Evolutionary conservation across 2,888 invertebrate genomes (phyloP), one percentile per base, ranked within the genome.

Genomic region (Protula sp.): DNA sequence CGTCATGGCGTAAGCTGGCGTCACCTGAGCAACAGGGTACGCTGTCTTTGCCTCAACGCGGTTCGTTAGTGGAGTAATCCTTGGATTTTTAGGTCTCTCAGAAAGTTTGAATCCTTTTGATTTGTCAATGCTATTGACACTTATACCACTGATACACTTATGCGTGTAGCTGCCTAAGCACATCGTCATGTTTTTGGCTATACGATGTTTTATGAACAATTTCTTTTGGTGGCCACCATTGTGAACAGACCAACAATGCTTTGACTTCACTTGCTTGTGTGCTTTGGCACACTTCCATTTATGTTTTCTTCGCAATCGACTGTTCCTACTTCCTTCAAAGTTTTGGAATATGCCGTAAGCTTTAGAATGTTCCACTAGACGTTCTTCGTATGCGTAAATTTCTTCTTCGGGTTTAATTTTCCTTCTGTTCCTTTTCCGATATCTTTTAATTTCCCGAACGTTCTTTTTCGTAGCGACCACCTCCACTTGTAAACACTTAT

Each of bases 201-300:
- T 55, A 54, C 74, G 55, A 55, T 75, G 74, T 55, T 74, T 70
- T 38, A 76, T 67, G 61, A 65, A 73, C 22, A 76, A 54, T 19
- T 59, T 63, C 63, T 70, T 72, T 29, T 72, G 62, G 9, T 72
- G 73, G 1, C 61, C 59, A 54, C 72, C 74, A 60, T 75, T 75
- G 56, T 59, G 59, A 0, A 76, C 54, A 55, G 63, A 70, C 1
- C 47, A 58, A 51, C 74, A 72, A 57, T 76, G 59, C 63, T 75
- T 75, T 51, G 70, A 64, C 60, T 75, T 76, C 4, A 76, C 68
- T 60, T 75, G 73, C 56, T 67, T 72, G 30, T 70, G 70, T 5
- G 72, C 73, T 63, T 75, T 77, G 14, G 5, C 22, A 9, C 24
- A 31, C 26, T 51, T 50, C 58, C 61, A 61, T 55, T 63, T 63